These are phyloP conservation scores for Daubentonia madagascariensis DNA, from an alignment of 2,113 vertebrate species.

Conservation along the genomic window DNA sequence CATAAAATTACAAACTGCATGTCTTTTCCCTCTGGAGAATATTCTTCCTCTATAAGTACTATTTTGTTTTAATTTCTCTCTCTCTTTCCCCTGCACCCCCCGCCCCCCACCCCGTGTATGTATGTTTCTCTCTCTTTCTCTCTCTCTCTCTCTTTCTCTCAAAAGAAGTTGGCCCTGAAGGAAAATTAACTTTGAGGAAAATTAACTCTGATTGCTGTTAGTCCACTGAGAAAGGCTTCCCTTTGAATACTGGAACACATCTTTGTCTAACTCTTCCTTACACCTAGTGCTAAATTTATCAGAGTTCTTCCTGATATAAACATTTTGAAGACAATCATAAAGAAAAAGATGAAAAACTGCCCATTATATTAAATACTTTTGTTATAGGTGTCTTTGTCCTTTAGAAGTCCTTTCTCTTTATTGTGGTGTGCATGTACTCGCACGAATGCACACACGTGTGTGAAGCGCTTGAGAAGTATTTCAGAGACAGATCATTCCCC, in stretches of 20 bases:
- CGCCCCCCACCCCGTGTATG: no score
- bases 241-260: background rate
- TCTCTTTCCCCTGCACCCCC: background rate
- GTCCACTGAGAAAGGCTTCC: background rate
- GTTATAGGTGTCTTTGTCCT: background rate
- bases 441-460: fast-evolving
- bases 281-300: background rate
- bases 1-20: constrained; percentile 64
- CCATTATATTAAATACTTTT: background rate
- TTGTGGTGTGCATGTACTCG: background rate
- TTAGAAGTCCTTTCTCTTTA: background rate
- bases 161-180: background rate
- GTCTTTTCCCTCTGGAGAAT: constrained; percentile 50
- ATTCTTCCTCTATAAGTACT: constrained; percentile 41
- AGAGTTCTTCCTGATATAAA: background rate
- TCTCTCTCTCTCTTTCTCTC: background rate
- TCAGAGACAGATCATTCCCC: background rate
- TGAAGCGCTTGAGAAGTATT: background rate
- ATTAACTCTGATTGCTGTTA: background rate
- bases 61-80: constrained; percentile 43
- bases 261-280: constrained; percentile 1
- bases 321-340: background rate
- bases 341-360: background rate
- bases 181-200: background rate
- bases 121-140: background rate